Base-by-base conservation (phyloP, 1,140 invertebrate genomes). In the Archegozetes longisetosus region DNA sequence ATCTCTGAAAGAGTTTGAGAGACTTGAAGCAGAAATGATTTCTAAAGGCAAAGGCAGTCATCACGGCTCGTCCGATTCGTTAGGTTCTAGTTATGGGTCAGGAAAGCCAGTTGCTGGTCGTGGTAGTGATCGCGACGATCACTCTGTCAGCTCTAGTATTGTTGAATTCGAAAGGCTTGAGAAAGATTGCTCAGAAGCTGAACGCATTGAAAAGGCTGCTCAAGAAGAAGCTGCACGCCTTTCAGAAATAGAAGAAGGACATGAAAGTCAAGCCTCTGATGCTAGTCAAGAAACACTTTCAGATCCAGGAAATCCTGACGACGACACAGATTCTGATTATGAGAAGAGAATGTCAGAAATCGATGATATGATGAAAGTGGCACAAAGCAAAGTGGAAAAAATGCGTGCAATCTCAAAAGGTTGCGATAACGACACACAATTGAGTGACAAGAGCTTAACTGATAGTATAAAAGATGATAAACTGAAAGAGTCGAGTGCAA, bases 121-220 rank as follows among this genome's bases (percentile, higher is more conserved):
- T 66, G 80, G 81, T 59, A 80, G 84, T 3, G 90, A 93, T 66
- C 84, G 88, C 70, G 90, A 94, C 71, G 86, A 90, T 72, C 76
- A 90, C 24, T 94, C 89, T 0, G 81, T 93, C 68, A 88, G 83
- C 58, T 94, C 89, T 50, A 58, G 47, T 6, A 75, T 94, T 60
- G 88, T 92, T 72, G 91, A 96, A 71, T 95, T 95, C 75, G 90
- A 94, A 75, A 82, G 83, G 58, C 71, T 95, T 4, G 91, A 96
- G 73, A 81, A 80, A 66, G 82, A 86, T 0, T 88, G 90, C 68
- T 78, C 83, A 40, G 84, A 88, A 69, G 84, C 82, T 0, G 82
- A 87, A 62, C 77, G 83, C 57, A 84, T 86, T 50, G 87, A 91
- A 73, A 57, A 46, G 9, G 87, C 84, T 0, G 84, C 86, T 68